A percentile compares a stretch with the other conserved stretches of the same genome.
These are phyloP conservation scores for Microcebus jonahi DNA, from an alignment of 2,113 vertebrate genomes.

Conservation along the genomic window DNA sequence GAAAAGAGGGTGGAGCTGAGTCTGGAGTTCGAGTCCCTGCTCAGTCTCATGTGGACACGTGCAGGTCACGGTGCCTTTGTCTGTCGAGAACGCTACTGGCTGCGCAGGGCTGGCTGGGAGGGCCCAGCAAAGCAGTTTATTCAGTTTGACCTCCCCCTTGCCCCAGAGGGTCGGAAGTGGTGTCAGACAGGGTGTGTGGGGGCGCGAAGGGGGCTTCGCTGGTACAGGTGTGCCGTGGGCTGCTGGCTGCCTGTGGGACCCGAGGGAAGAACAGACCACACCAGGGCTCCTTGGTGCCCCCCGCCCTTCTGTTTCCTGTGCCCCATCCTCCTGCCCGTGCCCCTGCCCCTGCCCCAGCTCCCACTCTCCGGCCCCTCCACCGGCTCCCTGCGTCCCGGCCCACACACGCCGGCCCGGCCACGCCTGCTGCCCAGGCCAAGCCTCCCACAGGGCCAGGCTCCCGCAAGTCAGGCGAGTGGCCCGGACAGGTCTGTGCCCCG, in stretches of 20 bases:
- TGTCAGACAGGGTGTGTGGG: rapidly evolving
- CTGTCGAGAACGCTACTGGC: background rate
- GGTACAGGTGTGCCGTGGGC: rapidly evolving
- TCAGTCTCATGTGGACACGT: rapidly evolving
- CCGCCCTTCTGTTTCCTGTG: background rate
- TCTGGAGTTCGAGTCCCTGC: background rate
- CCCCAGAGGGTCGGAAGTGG: background rate
- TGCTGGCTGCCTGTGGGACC: background rate
- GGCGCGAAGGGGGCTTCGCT: rapidly evolving
- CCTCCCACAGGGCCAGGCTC: background rate
- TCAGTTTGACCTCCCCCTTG: background rate
- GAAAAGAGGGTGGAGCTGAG: background rate
- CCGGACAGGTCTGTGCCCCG: background rate
- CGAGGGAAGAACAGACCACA: rapidly evolving
- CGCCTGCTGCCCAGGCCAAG: background rate
- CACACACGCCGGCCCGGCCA: background rate
- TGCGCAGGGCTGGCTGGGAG: background rate
- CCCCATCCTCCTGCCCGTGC: background rate
- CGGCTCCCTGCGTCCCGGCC: background rate
- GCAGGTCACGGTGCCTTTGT: background rate
- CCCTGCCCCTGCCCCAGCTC: no score
- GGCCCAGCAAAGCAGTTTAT: background rate
- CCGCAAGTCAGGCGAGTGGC: background rate
- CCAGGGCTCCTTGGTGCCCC: background rate
- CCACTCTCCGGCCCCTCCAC: background rate